Evolutionary conservation across 1,140 invertebrate species (phyloP).

Genomic region (Drosophila aff.): DNA sequence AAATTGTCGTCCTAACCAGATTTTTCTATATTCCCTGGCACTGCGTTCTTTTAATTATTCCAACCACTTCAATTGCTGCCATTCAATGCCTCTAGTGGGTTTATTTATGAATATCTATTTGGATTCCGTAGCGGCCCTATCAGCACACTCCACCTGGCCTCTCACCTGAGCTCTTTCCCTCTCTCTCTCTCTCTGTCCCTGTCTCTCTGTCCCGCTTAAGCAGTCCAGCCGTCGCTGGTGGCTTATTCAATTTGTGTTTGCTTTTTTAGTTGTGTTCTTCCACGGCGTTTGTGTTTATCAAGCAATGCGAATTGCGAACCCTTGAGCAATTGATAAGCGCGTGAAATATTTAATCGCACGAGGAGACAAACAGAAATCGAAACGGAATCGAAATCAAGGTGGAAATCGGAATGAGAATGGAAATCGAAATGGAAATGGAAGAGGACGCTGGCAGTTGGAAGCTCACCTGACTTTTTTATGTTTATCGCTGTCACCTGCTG

Average conservation of each 20-base stretch:
- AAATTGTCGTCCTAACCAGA: not conserved
- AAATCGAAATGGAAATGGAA: constrained; percentile 27
- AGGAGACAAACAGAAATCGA: constrained; percentile 56
- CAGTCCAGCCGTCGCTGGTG: constrained; percentile 23
- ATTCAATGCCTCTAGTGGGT: not conserved
- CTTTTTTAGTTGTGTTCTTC: constrained; percentile 33
- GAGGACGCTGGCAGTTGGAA: constrained; percentile 4
- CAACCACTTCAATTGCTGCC: not conserved
- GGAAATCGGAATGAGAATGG: constrained; percentile 12
- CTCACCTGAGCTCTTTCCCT: constrained; percentile 2
- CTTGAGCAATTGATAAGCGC: constrained; percentile 77
- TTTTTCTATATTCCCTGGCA: not conserved
- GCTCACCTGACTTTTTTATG: constrained; percentile 73
- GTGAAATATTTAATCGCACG: constrained; percentile 76
- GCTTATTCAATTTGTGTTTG: constrained; percentile 51
- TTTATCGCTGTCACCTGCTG: constrained; percentile 54
- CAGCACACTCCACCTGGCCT: not conserved
- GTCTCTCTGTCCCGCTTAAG: not conserved
- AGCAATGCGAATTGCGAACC: constrained; percentile 68
- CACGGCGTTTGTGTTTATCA: constrained; percentile 59
- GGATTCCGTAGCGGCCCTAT: constrained; percentile 15
- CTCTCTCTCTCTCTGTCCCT: not conserved
- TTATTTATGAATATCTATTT: constrained; percentile 25
- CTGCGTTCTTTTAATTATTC: not conserved
- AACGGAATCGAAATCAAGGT: constrained; percentile 24